Base-by-base conservation (phyloP, 2,888 invertebrate species). In the Catocala sponsa region DNA sequence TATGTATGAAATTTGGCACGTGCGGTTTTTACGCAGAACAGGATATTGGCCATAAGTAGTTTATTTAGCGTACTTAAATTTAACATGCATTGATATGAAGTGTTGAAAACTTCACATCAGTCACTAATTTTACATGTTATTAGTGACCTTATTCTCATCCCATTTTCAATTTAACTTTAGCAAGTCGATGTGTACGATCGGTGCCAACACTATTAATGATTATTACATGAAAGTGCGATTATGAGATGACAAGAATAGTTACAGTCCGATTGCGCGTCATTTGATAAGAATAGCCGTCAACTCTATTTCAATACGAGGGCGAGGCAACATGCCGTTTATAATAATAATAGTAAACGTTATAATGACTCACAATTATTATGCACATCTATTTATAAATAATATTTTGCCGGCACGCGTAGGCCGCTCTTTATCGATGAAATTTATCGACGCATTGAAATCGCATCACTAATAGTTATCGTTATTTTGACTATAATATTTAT, bases 221-320 rank as follows among this genome's bases (percentile, higher is more conserved):
- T 55, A 63, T 71, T 65, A 71, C 61, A 61, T 59, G 59, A 62
- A 67, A 70, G 57, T 38, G 9, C 63, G 46, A 57, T 44, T 44
- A 44, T 6, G 1, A 12, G 44, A 44, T 12, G 12, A 12, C 44
- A 12, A 44, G 4, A 44, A 44, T 6, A 12, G 12, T 12, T 44
- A 44, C 4, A 44, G 44, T 12, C 44, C 6, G 5, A 2, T 6
- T 12, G 44, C 44, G 12, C 41, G 41, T 65, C 47, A 52, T 57
- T 58, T 64, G 67, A 72, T 64, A 70, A 70, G 70, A 70, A 72
- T 72, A 72, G 72, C 62, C 67, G 63, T 72, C 55, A 67, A 70
- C 64, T 70, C 70, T 72, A 72, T 72, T 72, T 72, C 62, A 72
- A 70, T 55, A 46, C 53, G 61, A 63, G 67, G 55, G 59, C 61